Base-by-base conservation (phyloP, 2,888 invertebrate genomes). In the Helicoverpa assulta region DNA sequence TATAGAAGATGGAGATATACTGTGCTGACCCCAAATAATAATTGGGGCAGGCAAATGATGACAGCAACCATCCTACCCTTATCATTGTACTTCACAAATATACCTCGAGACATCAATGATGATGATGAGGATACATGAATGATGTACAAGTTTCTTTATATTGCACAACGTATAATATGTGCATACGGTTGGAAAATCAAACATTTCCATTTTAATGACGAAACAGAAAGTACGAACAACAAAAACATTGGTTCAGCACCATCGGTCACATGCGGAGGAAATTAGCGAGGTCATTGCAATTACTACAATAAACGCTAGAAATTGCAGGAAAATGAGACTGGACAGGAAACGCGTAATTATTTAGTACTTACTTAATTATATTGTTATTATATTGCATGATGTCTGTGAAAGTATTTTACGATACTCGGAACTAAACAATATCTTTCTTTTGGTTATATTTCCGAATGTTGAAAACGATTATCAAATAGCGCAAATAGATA, bases 241-340 rank as follows among this genome's bases (percentile, higher is more conserved):
- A 10, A 55, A 58, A 43, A 5, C 12, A 63, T 63, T 70, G 60
- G 72, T 76, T 72, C 50, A 72, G 59, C 59, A 12, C 33, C 68
- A 65, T 72, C 60, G 51, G 69, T 56, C 51, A 65, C 54, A 56
- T 64, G 43, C 58, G 51, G 40, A 63, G 77, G 67, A 80, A 70
- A 70, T 80, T 59, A 29, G 57, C 64, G 73, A 79, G 73, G 82
- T 50, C 70, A 52, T 67, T 55, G 33, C 56, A 76, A 82, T 73
- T 66, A 76, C 67, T 59, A 79, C 72, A 73, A 57, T 67, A 56
- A 64, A 56, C 50, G 55, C 57, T 61, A 65, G 55, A 68, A 79
- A 82, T 76, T 71, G 70, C 76, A 62, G 76, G 76, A 62, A 82
- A 79, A 79, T 73, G 61, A 51, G 58, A 52, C 40, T 54, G 60